Evolutionary conservation across 2,797 vertebrate species (phyloP).

Genomic region (Austrolebias charrua): DNA sequence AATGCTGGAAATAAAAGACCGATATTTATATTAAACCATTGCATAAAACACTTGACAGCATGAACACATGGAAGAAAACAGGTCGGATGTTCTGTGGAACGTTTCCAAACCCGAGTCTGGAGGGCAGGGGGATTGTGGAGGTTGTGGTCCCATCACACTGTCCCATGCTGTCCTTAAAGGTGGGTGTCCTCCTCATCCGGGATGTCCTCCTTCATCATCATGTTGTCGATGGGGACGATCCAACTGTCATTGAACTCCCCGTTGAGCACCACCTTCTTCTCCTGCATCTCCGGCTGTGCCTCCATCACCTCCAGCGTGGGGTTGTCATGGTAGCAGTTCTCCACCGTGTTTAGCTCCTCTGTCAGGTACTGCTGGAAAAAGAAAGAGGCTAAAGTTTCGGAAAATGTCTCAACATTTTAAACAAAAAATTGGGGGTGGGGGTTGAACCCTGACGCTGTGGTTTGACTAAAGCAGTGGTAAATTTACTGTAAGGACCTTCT

Average conservation of each 20-base stretch:
- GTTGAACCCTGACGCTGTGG: too few species aligned
- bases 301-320: conserved; percentile 98
- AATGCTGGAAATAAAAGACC: background rate
- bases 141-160: too few species aligned
- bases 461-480: too few species aligned
- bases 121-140: background rate
- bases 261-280: conserved; percentile 89
- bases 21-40: conserved; percentile 9
- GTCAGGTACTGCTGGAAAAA: conserved; percentile 87
- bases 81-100: too few species aligned
- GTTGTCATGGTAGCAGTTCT: conserved; percentile 98
- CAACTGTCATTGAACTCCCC: conserved; percentile 94
- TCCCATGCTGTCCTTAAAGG: conserved; percentile 74
- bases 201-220: conserved; percentile 87
- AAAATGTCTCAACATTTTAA: background rate
- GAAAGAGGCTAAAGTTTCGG: background rate
- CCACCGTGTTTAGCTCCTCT: conserved; percentile 93
- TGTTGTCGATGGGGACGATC: conserved; percentile 94
- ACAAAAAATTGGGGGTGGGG: too few species aligned
- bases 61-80: too few species aligned
- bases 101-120: background rate
- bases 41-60: background rate
- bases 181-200: conserved; percentile 95
- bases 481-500: too few species aligned
- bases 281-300: conserved; percentile 92